Base-by-base conservation (phyloP, 2,797 vertebrate genomes). In the Danionella dracula region DNA sequence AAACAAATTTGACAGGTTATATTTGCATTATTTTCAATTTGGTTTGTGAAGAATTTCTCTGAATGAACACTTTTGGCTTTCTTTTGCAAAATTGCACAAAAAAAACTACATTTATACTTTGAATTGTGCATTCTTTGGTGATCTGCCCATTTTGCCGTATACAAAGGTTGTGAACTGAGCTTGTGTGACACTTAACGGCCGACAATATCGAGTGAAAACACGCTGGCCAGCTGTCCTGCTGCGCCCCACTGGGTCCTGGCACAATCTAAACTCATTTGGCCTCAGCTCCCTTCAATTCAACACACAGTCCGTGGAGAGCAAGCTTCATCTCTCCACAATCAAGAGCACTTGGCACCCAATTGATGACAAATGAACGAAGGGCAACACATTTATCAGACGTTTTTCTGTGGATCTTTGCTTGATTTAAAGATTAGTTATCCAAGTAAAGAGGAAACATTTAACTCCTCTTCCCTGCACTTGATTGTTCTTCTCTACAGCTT, bases 261-360 rank as follows among this genome's bases (percentile, higher is more conserved):
- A 79, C 73, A 75, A 72, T 70, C 66, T 66, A 49, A 20, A 66
- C 79, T 80, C 70, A 74, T 80, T 73, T 82, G 81, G 80, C 76
- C 73, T 29, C 53, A 40, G 40, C 44, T 77, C 75, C 70, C 68
- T 70, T 75, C 68, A 78, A 76, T 76, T 57, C 63, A 80, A 72
- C 74, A 63, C 69, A 76, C 77, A 70, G 78, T 74, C 75, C 74
- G 41, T 48, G 32, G 63, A 73, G 75, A 73, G 71, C 70, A 78
- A 69, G 77, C 72, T 77, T 83, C 79, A 81, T 77, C 77, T 79
- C 41, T 78, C 78, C 73, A 78, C 83, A 88, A 85, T 88, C 87
- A 86, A 84, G 84, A 84, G 79, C 80, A 78, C 71, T 77, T 87
- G 83, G 86, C 84, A 85, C 65, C 79, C 78, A 83, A 80, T 84